Evolutionary conservation across 2,888 invertebrate genomes (phyloP).

Genomic region (Drosophila lacicola): DNA sequence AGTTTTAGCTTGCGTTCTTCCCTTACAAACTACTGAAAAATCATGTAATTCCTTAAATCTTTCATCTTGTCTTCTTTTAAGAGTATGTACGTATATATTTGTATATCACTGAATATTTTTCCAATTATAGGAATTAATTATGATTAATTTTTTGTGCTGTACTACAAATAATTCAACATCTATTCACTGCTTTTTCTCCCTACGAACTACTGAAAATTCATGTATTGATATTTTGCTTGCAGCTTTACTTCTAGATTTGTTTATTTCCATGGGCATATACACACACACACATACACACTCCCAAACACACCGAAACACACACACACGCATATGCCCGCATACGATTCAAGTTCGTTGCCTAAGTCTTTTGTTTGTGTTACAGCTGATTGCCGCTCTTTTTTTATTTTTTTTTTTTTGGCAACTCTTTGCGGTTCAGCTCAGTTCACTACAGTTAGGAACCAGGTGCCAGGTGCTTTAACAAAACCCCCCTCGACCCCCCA

Average conservation of each 20-base stretch:
- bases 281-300: background rate
- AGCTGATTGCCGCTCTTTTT: constrained; percentile 47
- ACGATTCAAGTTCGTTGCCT: constrained; percentile 72
- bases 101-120: no score
- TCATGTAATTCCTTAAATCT: background rate
- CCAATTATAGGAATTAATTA: no score
- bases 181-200: background rate
- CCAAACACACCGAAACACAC: background rate
- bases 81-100: no score
- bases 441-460: constrained; percentile 71
- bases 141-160: no score
- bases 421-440: constrained; percentile 60
- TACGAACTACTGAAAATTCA: background rate
- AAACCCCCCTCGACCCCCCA: background rate
- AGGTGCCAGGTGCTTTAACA: constrained; percentile 24
- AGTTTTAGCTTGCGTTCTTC: no score
- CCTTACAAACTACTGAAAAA: background rate
- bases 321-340: background rate
- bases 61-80: background rate
- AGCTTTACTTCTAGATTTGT: background rate
- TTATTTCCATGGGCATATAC: background rate
- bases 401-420: constrained; percentile 31
- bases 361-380: constrained; percentile 72
- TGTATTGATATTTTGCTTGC: background rate
- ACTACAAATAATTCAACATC: no score